Conservation (phyloP, 2,888 invertebrate genomes). For the Amiota minor region DNA sequence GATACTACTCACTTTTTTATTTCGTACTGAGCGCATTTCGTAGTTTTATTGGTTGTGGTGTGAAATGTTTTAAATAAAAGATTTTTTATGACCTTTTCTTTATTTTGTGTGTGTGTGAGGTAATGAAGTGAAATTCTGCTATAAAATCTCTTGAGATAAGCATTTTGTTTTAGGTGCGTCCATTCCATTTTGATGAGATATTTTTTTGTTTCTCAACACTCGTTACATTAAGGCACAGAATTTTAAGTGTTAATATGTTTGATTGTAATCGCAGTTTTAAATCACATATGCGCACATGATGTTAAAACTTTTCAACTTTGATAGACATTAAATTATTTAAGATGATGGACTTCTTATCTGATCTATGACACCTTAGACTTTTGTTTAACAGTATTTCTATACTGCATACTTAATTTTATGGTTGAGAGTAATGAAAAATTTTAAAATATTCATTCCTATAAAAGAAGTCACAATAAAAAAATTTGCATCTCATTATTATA, state of each 20-base stretch:
- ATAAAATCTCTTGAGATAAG: neutral
- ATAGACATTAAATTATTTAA: too few species aligned
- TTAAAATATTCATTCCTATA: too few species aligned
- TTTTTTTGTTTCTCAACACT: neutral
- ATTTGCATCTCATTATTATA: too few species aligned
- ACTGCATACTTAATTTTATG: too few species aligned
- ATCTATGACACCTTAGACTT: too few species aligned
- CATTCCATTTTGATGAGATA: neutral
- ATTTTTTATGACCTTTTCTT: slow-evolving; percentile 45
- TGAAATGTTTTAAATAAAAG: slow-evolving; percentile 68
- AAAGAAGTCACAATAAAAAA: too few species aligned
- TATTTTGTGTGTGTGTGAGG: neutral
- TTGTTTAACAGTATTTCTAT: too few species aligned
- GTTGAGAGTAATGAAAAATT: too few species aligned
- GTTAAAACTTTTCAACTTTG: too few species aligned
- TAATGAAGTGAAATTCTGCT: neutral
- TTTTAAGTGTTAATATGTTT: neutral
- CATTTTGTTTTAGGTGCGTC: neutral
- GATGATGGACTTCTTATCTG: too few species aligned
- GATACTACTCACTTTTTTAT: too few species aligned
- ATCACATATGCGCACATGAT: too few species aligned
- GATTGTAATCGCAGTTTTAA: neutral
- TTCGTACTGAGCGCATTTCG: slow-evolving; percentile 27
- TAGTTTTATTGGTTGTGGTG: slow-evolving; percentile 60
- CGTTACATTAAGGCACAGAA: neutral